Evolutionary conservation across 2,888 invertebrate genomes (phyloP).

Genomic region (Cosmia pyralina): DNA sequence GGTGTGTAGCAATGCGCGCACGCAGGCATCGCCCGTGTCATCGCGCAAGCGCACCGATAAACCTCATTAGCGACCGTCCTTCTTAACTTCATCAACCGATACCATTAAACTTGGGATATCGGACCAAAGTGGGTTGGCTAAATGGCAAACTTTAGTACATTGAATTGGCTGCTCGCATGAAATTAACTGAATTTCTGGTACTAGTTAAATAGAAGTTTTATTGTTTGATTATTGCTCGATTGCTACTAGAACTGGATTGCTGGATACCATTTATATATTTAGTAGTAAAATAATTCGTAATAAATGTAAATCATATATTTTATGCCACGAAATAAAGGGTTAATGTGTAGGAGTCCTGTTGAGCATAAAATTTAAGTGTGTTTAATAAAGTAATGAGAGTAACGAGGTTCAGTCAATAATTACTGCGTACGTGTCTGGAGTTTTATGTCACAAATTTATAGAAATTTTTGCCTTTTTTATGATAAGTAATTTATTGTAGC

Average conservation of each 20-base stretch:
- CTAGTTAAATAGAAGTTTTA: conserved; percentile 49
- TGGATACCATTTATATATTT: conserved; percentile 27
- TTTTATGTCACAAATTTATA: not conserved
- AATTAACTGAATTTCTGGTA: conserved; percentile 42
- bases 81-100: conserved; percentile 83
- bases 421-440: conserved; percentile 12
- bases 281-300: conserved; percentile 20
- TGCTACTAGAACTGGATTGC: conserved; percentile 10
- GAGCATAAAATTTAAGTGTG: conserved; percentile 33
- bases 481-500: not conserved
- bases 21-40: conserved; percentile 85
- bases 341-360: conserved; percentile 13
- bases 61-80: conserved; percentile 84
- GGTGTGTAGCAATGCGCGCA: conserved; percentile 75
- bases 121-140: conserved; percentile 57
- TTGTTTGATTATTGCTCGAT: conserved; percentile 32
- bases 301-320: conserved; percentile 44
- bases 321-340: conserved; percentile 36
- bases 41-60: conserved; percentile 80
- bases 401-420: conserved; percentile 13
- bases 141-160: conserved; percentile 57
- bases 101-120: conserved; percentile 68
- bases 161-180: conserved; percentile 32
- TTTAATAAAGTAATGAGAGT: conserved; percentile 36
- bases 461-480: not conserved